Evolutionary conservation across 2,113 vertebrate species (phyloP).

Genomic region (Rutilus rutilus): DNA sequence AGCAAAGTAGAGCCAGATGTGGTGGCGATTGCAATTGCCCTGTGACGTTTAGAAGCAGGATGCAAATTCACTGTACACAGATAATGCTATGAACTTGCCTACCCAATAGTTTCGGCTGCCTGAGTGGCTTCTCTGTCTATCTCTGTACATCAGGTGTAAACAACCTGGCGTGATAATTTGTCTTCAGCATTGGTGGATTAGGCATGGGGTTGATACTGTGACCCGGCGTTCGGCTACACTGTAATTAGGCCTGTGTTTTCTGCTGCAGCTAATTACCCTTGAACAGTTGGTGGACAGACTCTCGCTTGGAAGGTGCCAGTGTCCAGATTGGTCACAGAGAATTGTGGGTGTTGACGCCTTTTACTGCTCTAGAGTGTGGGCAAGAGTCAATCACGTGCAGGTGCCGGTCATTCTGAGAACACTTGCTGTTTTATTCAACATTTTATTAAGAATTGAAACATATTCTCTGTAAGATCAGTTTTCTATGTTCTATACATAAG

Average conservation of each 20-base stretch:
- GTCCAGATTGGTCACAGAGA: conserved; percentile 50
- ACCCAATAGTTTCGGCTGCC: not conserved
- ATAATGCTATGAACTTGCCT: conserved; percentile 1
- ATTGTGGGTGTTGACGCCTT: conserved; percentile 24
- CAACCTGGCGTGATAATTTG: conserved; percentile 41
- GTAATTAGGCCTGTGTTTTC: conserved; percentile 45
- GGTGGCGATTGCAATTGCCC: conserved; percentile 59
- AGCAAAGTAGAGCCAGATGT: conserved; percentile 45
- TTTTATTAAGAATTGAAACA: not conserved
- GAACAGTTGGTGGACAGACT: conserved; percentile 44
- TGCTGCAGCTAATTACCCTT: conserved; percentile 46
- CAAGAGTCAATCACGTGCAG: not conserved
- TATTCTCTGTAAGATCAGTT: not conserved
- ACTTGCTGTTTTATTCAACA: not conserved
- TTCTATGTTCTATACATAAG: not conserved
- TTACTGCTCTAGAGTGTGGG: conserved; percentile 18
- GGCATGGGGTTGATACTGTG: conserved; percentile 19
- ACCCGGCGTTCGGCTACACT: conserved; percentile 25
- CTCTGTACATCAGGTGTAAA: conserved; percentile 33
- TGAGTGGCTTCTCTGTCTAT: not conserved
- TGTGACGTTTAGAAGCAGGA: conserved; percentile 55
- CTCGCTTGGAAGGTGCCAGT: conserved; percentile 26
- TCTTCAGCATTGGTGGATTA: conserved; percentile 18
- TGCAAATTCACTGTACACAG: conserved; percentile 40
- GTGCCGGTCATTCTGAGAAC: not conserved